Conservation (phyloP, 2,888 invertebrate species). For the Tetragonula carbonaria region DNA sequence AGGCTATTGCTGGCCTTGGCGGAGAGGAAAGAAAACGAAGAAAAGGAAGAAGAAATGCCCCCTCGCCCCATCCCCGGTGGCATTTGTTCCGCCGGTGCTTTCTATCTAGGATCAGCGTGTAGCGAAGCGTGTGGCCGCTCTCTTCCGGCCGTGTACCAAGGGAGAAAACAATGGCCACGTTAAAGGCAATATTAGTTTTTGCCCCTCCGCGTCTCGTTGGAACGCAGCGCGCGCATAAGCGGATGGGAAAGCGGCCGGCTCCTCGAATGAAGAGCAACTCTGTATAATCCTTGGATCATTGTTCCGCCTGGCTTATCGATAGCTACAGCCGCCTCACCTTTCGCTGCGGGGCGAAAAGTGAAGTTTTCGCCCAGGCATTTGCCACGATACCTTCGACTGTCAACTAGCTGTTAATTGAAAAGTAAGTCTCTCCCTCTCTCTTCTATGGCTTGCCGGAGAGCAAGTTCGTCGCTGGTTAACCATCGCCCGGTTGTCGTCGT, state of each 20-base stretch:
- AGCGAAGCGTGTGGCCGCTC: conserved; percentile 51
- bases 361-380: neutral
- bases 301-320: conserved; percentile 32
- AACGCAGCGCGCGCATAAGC: conserved; percentile 26
- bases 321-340: conserved; percentile 5
- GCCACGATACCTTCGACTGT: neutral
- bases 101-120: conserved; percentile 69
- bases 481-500: neutral
- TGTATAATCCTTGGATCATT: conserved; percentile 22
- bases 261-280: conserved; percentile 13
- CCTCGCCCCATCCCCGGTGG: neutral
- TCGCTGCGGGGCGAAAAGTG: neutral
- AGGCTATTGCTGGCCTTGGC: conserved; percentile 1
- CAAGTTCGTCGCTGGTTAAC: neutral
- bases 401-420: neutral
- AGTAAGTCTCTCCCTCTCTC: neutral
- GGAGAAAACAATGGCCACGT: conserved; percentile 68
- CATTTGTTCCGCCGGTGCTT: conserved; percentile 60
- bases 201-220: conserved; percentile 31
- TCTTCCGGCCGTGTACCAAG: conserved; percentile 62
- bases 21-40: neutral
- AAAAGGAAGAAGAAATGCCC: neutral
- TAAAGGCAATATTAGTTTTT: conserved; percentile 72
- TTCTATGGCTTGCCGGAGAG: too few species aligned
- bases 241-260: conserved; percentile 25